Conservation (phyloP, 2,888 invertebrate genomes). For the Rhagonycha fulva region DNA sequence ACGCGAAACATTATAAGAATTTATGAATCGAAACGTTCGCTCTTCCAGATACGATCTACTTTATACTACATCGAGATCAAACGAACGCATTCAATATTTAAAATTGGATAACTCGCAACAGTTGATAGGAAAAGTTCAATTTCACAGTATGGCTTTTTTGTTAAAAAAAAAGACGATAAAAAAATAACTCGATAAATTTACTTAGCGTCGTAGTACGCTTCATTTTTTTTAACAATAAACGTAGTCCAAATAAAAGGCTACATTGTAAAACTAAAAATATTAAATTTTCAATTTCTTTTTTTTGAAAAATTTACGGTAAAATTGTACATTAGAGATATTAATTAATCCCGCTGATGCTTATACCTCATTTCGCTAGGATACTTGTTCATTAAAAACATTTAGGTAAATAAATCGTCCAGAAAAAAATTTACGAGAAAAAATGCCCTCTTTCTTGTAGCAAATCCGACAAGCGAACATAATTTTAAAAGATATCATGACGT, state of each 20-base stretch:
- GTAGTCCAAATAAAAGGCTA: background rate
- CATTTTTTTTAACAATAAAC: background rate
- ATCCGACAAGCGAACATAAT: slow-evolving; percentile 8
- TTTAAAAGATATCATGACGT: slow-evolving; percentile 8
- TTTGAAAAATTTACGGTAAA: slow-evolving; percentile 8
- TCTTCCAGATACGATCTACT: slow-evolving; percentile 37
- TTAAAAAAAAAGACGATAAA: slow-evolving; percentile 4
- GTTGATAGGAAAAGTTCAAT: slow-evolving; percentile 47
- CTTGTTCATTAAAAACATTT: slow-evolving; percentile 25
- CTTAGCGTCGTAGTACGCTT: background rate
- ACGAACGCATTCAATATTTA: slow-evolving; percentile 44
- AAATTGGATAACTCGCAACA: slow-evolving; percentile 50
- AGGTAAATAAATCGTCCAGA: slow-evolving; percentile 25
- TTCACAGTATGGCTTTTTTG: slow-evolving; percentile 34
- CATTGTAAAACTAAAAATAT: background rate
- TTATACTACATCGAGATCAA: slow-evolving; percentile 44
- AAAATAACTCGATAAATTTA: slow-evolving; percentile 4
- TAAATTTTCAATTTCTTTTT: slow-evolving; percentile 16
- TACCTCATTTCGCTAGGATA: slow-evolving; percentile 24
- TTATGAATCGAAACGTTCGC: slow-evolving; percentile 17
- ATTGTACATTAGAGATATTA: slow-evolving; percentile 15
- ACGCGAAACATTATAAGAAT: slow-evolving; percentile 11
- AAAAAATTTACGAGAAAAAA: slow-evolving; percentile 15
- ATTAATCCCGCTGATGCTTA: slow-evolving; percentile 28
- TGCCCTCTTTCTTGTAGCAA: background rate